Evolutionary conservation across 30 jellyfish, hydroid and myxozoan species (phyloP).

Genomic region (Pseudorhiza aurosa): DNA sequence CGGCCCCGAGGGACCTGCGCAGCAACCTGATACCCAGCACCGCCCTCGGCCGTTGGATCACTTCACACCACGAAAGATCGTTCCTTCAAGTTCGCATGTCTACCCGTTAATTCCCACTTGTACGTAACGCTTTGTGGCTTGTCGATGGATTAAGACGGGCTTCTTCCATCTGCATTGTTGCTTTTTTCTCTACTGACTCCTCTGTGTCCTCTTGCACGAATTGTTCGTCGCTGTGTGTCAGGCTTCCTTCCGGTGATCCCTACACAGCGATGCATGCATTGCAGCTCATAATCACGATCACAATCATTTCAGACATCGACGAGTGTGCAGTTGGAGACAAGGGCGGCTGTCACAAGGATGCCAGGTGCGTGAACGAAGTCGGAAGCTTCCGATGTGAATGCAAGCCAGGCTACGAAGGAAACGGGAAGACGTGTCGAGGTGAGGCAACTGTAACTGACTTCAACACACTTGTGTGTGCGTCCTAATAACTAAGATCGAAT

Average conservation of each 20-base stretch:
- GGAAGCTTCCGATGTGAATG: constrained; percentile 88
- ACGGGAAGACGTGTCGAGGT: constrained; percentile 81
- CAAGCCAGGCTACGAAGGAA: constrained; percentile 87
- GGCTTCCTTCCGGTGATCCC: not conserved
- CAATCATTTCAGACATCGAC: constrained; percentile 66
- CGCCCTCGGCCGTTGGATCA: too few relatives aligned
- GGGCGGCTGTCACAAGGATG: constrained; percentile 95
- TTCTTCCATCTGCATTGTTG: too few relatives aligned
- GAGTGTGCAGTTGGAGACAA: constrained; percentile 77
- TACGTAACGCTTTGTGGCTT: not conserved
- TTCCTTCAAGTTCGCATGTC: not conserved
- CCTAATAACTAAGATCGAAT: too few relatives aligned
- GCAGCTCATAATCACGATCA: constrained; percentile 13
- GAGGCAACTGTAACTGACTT: too few relatives aligned
- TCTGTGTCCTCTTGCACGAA: too few relatives aligned
- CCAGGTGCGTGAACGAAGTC: constrained; percentile 78
- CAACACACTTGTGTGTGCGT: too few relatives aligned
- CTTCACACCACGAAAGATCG: too few relatives aligned
- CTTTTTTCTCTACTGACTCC: too few relatives aligned
- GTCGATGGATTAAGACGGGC: not conserved
- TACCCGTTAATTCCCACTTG: not conserved
- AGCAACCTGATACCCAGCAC: too few relatives aligned
- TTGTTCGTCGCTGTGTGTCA: too few relatives aligned
- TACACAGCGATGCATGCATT: constrained; percentile 4
- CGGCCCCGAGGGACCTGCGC: too few relatives aligned